Percentiles rank a stretch among this genome's conserved stretches.
Evolutionary conservation across 2,888 invertebrate species (phyloP).

Genomic region (Cynaeus angustus): DNA sequence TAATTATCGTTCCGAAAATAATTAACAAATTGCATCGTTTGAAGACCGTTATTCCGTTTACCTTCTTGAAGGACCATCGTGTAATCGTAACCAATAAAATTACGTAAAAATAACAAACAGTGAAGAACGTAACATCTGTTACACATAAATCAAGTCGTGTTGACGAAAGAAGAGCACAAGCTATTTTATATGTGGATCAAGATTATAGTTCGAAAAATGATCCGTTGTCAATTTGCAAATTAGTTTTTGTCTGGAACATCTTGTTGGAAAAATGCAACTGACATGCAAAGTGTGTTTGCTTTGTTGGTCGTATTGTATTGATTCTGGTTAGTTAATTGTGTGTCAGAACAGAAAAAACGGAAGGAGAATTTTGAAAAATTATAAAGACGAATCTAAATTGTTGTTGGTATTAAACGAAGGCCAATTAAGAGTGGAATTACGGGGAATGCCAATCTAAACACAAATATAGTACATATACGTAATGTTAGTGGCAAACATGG

Average conservation of each 20-base stretch:
- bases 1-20: constrained; percentile 54
- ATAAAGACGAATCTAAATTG: constrained; percentile 14
- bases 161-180: constrained; percentile 35
- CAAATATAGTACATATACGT: constrained; percentile 59
- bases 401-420: constrained; percentile 27
- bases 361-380: constrained; percentile 46
- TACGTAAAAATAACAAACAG: constrained; percentile 45
- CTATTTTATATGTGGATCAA: constrained; percentile 25
- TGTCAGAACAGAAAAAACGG: constrained; percentile 12
- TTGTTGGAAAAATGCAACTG: constrained; percentile 45
- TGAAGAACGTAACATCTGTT: constrained; percentile 47
- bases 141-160: constrained; percentile 39
- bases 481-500: constrained; percentile 64
- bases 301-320: constrained; percentile 17
- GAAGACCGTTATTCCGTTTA: constrained; percentile 38
- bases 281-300: constrained; percentile 47
- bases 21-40: constrained; percentile 37
- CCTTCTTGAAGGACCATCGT: constrained; percentile 45
- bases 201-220: neutral
- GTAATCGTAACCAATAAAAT: constrained; percentile 48
- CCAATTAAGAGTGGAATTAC: constrained; percentile 39
- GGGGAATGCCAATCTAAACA: constrained; percentile 33
- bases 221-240: constrained; percentile 38
- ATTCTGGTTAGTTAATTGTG: constrained; percentile 9
- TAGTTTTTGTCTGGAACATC: constrained; percentile 39